These are phyloP conservation scores for Lutjanus argentimaculatus DNA, from an alignment of 2,797 vertebrate species.

Conservation along the genomic window DNA sequence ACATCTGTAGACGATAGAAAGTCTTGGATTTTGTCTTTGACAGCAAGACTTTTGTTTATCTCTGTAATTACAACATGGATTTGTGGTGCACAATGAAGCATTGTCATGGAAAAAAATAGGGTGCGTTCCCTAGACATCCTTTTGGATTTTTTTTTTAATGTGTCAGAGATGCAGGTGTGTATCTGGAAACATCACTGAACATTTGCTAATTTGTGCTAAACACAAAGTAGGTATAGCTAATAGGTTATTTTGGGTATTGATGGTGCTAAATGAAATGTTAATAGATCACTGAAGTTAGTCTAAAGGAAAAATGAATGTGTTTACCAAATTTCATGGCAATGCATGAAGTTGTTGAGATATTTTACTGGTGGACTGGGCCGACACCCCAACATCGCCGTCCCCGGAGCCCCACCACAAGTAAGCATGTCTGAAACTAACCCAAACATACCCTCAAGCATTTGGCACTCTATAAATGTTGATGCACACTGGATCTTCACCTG, in stretches of 20 bases:
- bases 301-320: not conserved
- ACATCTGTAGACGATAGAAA: too few relatives aligned
- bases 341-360: not conserved
- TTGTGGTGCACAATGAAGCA: too few relatives aligned
- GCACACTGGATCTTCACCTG: slow-evolving; percentile 24
- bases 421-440: not conserved
- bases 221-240: not conserved
- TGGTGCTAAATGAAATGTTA: not conserved
- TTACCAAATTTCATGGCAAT: not conserved
- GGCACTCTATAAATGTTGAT: not conserved
- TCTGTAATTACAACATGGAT: too few relatives aligned
- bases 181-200: not conserved
- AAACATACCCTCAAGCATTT: not conserved
- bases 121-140: too few relatives aligned
- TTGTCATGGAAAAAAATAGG: too few relatives aligned
- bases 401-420: not conserved
- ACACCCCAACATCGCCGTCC: not conserved
- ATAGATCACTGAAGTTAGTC: not conserved
- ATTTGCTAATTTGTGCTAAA: not conserved
- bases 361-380: not conserved
- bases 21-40: too few relatives aligned
- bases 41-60: too few relatives aligned
- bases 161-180: too few relatives aligned
- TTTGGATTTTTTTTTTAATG: too few relatives aligned
- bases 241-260: not conserved